Conservation (phyloP, 2,888 invertebrate species). For the Dicranocentrus wangi region DNA sequence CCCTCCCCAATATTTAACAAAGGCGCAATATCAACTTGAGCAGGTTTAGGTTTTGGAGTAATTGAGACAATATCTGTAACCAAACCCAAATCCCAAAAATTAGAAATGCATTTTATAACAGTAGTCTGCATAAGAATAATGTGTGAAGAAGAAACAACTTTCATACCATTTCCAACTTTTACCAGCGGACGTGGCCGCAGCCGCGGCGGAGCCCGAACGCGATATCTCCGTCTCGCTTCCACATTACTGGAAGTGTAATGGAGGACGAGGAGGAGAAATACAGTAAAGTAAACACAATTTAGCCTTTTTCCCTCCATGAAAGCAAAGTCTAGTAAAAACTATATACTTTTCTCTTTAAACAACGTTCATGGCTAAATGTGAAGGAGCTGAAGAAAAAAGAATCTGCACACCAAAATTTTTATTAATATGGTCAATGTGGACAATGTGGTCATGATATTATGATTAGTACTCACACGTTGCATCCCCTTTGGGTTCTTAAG, state of each 20-base stretch:
- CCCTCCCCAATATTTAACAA: background rate
- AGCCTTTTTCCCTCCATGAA: too few species aligned
- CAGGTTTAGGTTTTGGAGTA: conserved; percentile 6
- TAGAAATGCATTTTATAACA: background rate
- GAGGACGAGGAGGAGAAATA: background rate
- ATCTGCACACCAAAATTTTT: background rate
- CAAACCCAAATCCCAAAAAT: too few species aligned
- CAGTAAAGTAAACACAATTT: background rate
- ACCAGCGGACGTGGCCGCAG: conserved; percentile 31
- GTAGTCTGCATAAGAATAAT: background rate
- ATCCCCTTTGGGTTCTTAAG: conserved; percentile 7
- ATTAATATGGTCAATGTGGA: background rate
- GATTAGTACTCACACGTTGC: background rate
- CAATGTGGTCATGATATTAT: background rate
- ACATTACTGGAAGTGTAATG: conserved; percentile 15
- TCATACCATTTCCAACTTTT: conserved; percentile 58
- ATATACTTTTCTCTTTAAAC: background rate
- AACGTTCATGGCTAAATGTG: background rate
- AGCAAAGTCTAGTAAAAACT: too few species aligned
- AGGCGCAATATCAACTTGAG: conserved; percentile 51
- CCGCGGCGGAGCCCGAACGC: background rate
- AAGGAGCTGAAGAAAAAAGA: background rate
- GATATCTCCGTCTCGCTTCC: conserved; percentile 25
- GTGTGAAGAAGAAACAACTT: background rate
- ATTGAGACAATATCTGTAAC: conserved; percentile 46